Percentiles rank a stretch among this genome's conserved stretches.
phyloP scores from a whole-genome alignment of 1,140 invertebrate species.

The Drosophila varians region DNA sequence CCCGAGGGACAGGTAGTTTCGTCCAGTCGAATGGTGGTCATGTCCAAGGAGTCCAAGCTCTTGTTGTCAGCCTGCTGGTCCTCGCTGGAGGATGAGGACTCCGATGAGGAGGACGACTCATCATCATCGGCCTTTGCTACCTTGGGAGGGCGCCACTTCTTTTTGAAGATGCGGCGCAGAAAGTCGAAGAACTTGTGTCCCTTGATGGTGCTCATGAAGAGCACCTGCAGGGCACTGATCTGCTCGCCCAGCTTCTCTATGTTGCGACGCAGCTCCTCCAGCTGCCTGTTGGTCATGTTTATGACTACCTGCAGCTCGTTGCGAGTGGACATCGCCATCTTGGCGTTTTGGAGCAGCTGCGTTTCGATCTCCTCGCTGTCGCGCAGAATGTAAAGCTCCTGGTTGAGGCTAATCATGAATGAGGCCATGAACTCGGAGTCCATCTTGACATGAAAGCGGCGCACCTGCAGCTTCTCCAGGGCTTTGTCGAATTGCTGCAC shows the following conservation, averaged over 20 bases:
- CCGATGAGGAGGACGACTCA: slow-evolving; percentile 65
- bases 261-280: slow-evolving; percentile 85
- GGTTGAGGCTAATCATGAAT: slow-evolving; percentile 89
- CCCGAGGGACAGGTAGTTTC: slow-evolving; percentile 90
- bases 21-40: slow-evolving; percentile 87
- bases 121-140: slow-evolving; percentile 62
- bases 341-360: slow-evolving; percentile 86
- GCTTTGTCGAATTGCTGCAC: slow-evolving; percentile 88
- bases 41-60: slow-evolving; percentile 86
- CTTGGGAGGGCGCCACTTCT: slow-evolving; percentile 88
- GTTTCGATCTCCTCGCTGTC: slow-evolving; percentile 90
- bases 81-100: slow-evolving; percentile 85
- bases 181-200: slow-evolving; percentile 91
- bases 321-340: slow-evolving; percentile 84
- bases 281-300: slow-evolving; percentile 85
- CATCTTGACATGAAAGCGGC: slow-evolving; percentile 87
- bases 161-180: slow-evolving; percentile 90
- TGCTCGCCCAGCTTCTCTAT: slow-evolving; percentile 86
- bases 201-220: slow-evolving; percentile 86
- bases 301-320: slow-evolving; percentile 84
- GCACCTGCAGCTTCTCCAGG: slow-evolving; percentile 86
- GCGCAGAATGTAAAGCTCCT: slow-evolving; percentile 91
- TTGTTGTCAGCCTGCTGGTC: slow-evolving; percentile 86
- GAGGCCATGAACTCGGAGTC: slow-evolving; percentile 87
- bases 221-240: slow-evolving; percentile 85